These are phyloP conservation scores for Gastracanthus pulcherrimus DNA, from an alignment of 2,888 invertebrate genomes.

Conservation along the genomic window DNA sequence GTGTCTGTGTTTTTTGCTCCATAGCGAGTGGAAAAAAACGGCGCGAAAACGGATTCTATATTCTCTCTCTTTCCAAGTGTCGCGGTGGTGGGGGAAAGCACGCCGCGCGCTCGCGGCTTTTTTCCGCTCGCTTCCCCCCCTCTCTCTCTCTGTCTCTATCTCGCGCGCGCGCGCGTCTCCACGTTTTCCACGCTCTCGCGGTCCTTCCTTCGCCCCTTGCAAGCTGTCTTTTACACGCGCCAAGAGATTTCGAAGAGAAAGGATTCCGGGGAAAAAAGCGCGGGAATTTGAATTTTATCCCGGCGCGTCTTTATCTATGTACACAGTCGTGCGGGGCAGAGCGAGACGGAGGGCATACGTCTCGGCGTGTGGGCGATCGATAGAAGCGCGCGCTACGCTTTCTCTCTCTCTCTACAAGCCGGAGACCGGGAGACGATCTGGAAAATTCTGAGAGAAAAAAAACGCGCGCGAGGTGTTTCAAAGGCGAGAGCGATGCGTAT, in stretches of 20 bases:
- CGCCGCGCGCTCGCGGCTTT: conserved; percentile 26
- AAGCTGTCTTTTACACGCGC: too few species aligned
- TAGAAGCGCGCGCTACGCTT: too few species aligned
- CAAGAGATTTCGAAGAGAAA: too few species aligned
- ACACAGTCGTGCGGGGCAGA: too few species aligned
- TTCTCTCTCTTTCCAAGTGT: not conserved
- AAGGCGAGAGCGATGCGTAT: too few species aligned
- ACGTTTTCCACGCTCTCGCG: too few species aligned
- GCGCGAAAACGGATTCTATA: conserved; percentile 13
- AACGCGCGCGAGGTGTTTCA: conserved; percentile 20
- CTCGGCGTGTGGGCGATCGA: too few species aligned
- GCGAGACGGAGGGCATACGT: too few species aligned
- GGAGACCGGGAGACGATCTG: not conserved
- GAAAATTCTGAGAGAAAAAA: not conserved
- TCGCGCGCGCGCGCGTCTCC: conserved; percentile 7
- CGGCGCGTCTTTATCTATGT: not conserved
- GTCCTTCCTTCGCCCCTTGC: too few species aligned
- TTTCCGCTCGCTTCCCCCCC: conserved; percentile 47
- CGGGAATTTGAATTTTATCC: too few species aligned
- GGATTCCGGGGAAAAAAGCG: too few species aligned
- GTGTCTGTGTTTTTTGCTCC: not conserved
- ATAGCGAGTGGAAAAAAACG: conserved; percentile 52
- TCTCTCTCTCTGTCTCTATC: not conserved
- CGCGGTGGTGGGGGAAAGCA: conserved; percentile 30
- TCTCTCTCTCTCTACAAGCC: too few species aligned